These are phyloP conservation scores for Pygoscelis antarcticus DNA, from an alignment of 2,113 vertebrate species.

Conservation along the genomic window DNA sequence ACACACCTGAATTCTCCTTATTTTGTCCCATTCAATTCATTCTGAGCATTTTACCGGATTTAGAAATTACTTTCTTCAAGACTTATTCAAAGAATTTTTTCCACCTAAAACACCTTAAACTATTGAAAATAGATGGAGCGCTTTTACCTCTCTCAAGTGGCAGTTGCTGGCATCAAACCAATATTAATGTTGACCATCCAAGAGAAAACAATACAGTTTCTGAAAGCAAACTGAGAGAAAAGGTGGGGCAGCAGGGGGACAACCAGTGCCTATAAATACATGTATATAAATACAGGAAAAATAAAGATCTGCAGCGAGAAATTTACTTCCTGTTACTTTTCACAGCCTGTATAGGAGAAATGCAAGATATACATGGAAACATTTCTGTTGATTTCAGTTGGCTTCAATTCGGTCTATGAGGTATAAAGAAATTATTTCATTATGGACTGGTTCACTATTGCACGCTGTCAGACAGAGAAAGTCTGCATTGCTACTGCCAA, in stretches of 20 bases:
- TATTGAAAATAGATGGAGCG: neutral
- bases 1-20: neutral
- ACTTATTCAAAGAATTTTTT: neutral
- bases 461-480: neutral
- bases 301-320: neutral
- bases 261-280: neutral
- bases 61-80: neutral
- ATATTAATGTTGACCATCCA: neutral
- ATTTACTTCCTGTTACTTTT: neutral
- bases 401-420: neutral
- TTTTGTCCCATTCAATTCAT: neutral
- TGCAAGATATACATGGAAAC: neutral
- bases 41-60: neutral
- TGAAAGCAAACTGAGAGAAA: neutral
- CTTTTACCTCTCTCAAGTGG: neutral
- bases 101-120: neutral
- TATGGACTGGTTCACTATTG: neutral
- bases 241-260: too few relatives aligned
- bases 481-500: neutral
- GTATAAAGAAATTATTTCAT: neutral
- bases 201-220: neutral
- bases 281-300: neutral
- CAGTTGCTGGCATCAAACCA: neutral
- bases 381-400: accelerated
- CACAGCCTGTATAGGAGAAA: neutral